Evolutionary conservation across 2,113 vertebrate species (phyloP).

Genomic region (Oreamnos americanus): DNA sequence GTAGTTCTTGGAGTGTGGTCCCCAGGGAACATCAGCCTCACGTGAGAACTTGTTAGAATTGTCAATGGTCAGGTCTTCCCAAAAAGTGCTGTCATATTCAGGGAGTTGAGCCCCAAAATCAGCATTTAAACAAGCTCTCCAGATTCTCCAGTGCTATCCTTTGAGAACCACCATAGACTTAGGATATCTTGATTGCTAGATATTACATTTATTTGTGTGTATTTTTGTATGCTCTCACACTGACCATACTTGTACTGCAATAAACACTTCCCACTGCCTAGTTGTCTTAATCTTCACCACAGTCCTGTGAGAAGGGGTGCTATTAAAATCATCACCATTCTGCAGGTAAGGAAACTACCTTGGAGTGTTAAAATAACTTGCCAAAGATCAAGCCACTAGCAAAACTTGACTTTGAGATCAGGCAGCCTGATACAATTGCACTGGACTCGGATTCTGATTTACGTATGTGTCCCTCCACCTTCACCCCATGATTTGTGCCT

Average conservation of each 20-base stretch:
- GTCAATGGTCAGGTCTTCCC: neutral
- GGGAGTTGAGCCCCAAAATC: neutral
- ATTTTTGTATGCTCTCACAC: neutral
- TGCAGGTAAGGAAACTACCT: neutral
- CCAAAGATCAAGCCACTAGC: neutral
- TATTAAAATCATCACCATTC: neutral
- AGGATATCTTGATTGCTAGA: neutral
- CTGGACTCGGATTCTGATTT: neutral
- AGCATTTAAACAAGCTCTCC: neutral
- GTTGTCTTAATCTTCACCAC: neutral
- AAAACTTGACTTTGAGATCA: neutral
- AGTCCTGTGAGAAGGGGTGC: neutral
- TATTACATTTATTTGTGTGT: neutral
- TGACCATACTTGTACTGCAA: neutral
- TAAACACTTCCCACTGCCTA: neutral
- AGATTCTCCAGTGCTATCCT: neutral
- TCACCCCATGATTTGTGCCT: neutral
- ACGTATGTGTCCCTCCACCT: neutral
- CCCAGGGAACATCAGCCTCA: neutral
- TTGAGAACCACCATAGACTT: neutral
- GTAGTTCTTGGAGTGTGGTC: neutral
- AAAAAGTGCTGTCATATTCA: neutral
- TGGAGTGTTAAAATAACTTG: neutral
- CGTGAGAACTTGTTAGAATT: neutral
- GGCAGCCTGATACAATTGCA: neutral